Percentiles rank a stretch among this genome's conserved stretches.
These are phyloP conservation scores for Ophion costatus DNA, from an alignment of 2,888 invertebrate genomes.

Conservation along the genomic window DNA sequence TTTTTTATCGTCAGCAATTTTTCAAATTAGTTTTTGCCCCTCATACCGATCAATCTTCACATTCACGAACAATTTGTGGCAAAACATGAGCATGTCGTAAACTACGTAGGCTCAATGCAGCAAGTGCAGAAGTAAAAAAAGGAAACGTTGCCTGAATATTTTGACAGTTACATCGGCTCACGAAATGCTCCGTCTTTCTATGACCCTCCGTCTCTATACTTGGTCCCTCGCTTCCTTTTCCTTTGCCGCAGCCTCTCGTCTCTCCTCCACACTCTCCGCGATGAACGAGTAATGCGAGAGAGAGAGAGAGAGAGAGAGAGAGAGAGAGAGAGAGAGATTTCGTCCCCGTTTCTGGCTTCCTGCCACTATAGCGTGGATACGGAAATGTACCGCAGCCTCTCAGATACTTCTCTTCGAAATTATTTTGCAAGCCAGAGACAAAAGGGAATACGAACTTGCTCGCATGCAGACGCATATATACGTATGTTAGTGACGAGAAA, in stretches of 20 bases:
- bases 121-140: too few relatives aligned
- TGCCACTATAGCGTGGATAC: slow-evolving; percentile 3
- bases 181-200: background rate
- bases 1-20: too few relatives aligned
- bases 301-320: background rate
- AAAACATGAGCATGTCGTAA: background rate
- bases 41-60: too few relatives aligned
- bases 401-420: slow-evolving; percentile 35
- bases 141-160: too few relatives aligned
- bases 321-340: slow-evolving; percentile 7
- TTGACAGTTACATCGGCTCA: background rate
- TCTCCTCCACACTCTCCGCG: slow-evolving; percentile 6
- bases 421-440: slow-evolving; percentile 34
- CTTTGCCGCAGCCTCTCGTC: background rate
- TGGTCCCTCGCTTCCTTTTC: slow-evolving; percentile 26
- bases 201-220: slow-evolving; percentile 26
- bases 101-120: too few relatives aligned
- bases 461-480: background rate
- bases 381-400: slow-evolving; percentile 7
- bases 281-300: slow-evolving; percentile 24
- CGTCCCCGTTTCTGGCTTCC: slow-evolving; percentile 26
- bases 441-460: slow-evolving; percentile 4
- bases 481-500: slow-evolving; percentile 1
- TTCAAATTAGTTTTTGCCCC: too few relatives aligned
- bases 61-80: background rate